A percentile compares a stretch with the other conserved stretches of the same genome.
These are phyloP conservation scores for Cololabis saira DNA, from an alignment of 2,113 vertebrate genomes.

Conservation along the genomic window DNA sequence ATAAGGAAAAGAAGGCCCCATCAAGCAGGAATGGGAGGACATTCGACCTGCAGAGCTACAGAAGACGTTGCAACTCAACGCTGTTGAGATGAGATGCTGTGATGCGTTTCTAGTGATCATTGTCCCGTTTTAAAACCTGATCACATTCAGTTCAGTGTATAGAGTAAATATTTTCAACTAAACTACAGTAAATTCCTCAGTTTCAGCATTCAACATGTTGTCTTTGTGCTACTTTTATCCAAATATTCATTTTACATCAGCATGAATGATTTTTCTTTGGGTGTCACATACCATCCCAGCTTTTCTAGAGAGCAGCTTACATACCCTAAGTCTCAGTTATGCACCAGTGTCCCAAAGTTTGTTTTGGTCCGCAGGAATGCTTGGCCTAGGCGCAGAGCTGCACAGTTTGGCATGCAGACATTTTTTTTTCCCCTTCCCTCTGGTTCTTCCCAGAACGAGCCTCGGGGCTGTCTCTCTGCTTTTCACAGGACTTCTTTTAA, in stretches of 20 bases:
- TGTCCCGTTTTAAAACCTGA: no score
- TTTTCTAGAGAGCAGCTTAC: not conserved
- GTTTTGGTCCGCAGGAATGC: slow-evolving; percentile 38
- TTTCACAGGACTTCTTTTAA: slow-evolving; percentile 65
- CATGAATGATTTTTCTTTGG: not conserved
- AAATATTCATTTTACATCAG: no score
- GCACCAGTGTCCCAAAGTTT: slow-evolving; percentile 24
- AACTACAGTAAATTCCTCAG: no score
- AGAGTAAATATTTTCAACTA: no score
- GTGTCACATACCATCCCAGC: not conserved
- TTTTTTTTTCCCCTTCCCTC: slow-evolving; percentile 46
- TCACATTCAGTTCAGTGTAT: no score
- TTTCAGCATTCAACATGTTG: no score
- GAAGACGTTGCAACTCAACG: no score
- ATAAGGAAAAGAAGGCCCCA: no score
- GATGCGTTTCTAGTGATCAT: no score
- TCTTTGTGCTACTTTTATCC: not conserved
- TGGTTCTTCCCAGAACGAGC: slow-evolving; percentile 53
- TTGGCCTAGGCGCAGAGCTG: slow-evolving; percentile 23
- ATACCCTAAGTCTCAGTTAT: slow-evolving; percentile 11
- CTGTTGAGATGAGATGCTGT: no score
- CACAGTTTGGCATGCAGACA: slow-evolving; percentile 53
- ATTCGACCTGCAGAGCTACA: no score
- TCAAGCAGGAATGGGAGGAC: no score
- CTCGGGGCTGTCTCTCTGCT: slow-evolving; percentile 47